These are phyloP conservation scores for Hydropsyche tenuis DNA, from an alignment of 1,140 invertebrate genomes.

Conservation along the genomic window DNA sequence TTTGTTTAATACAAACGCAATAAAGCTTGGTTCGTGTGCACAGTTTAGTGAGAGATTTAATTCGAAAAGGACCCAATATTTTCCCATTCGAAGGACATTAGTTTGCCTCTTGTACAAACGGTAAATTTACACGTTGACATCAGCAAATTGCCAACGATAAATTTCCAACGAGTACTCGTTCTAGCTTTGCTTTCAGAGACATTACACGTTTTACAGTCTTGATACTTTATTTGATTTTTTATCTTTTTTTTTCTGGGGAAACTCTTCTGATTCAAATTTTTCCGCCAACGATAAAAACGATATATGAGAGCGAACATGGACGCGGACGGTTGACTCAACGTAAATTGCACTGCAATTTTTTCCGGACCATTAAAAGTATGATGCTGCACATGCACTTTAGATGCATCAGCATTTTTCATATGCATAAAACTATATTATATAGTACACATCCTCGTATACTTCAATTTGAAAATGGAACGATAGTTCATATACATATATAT, in stretches of 20 bases:
- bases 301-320: too few species aligned
- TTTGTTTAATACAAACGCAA: constrained; percentile 1
- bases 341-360: too few species aligned
- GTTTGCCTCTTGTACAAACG: constrained; percentile 28
- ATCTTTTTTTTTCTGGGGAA: neutral
- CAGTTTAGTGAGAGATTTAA: constrained; percentile 17
- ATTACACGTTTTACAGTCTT: constrained; percentile 15
- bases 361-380: too few species aligned
- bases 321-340: too few species aligned
- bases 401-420: too few species aligned
- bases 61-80: constrained; percentile 22
- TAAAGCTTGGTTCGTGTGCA: neutral
- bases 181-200: constrained; percentile 17
- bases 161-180: constrained; percentile 7
- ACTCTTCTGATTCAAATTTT: constrained; percentile 13
- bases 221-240: constrained; percentile 5
- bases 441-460: too few species aligned
- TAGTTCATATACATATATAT: too few species aligned
- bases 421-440: too few species aligned
- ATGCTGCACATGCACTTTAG: too few species aligned
- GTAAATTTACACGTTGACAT: constrained; percentile 34
- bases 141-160: constrained; percentile 33
- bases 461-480: too few species aligned
- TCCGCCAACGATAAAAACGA: neutral
- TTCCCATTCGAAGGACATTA: constrained; percentile 28